Evolutionary conservation across 2,113 vertebrate genomes (phyloP).

Genomic region (Atherinomorus stipes): DNA sequence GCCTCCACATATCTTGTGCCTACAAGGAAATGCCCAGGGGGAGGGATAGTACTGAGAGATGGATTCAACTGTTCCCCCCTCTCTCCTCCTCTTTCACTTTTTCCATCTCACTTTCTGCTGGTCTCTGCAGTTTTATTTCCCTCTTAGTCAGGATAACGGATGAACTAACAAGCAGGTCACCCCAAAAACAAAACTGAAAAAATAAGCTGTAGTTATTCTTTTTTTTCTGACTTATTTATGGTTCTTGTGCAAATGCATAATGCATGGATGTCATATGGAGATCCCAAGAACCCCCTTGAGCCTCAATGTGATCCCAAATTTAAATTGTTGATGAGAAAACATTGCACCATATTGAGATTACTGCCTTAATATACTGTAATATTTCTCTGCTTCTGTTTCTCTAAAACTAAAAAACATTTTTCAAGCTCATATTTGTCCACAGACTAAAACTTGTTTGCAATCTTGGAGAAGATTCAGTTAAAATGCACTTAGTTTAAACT

Average conservation of each 20-base stretch:
- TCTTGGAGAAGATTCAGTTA: no score
- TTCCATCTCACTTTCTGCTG: conserved; percentile 51
- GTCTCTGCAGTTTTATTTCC: conserved; percentile 52
- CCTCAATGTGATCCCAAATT: conserved; percentile 20
- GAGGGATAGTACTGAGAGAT: conserved; percentile 47
- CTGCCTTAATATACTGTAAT: conserved; percentile 13
- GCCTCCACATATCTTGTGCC: conserved; percentile 49
- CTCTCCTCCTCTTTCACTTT: conserved; percentile 19
- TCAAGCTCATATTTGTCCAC: neutral
- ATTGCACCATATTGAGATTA: conserved; percentile 2
- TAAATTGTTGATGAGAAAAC: conserved; percentile 34
- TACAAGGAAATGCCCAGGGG: conserved; percentile 61
- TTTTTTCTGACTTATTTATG: conserved; percentile 57
- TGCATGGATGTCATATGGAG: conserved; percentile 48
- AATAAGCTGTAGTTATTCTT: conserved; percentile 56
- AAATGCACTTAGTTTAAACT: no score
- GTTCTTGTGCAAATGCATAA: conserved; percentile 44
- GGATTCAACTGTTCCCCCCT: conserved; percentile 41
- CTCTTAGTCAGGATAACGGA: conserved; percentile 27
- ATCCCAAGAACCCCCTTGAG: conserved; percentile 14
- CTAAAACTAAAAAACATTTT: neutral
- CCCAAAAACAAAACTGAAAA: conserved; percentile 49
- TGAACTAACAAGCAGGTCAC: conserved; percentile 58
- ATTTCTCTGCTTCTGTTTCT: neutral
- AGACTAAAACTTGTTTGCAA: neutral